These are phyloP conservation scores for Aeoliscus strigatus DNA, from an alignment of 2,797 vertebrate species.

Conservation along the genomic window DNA sequence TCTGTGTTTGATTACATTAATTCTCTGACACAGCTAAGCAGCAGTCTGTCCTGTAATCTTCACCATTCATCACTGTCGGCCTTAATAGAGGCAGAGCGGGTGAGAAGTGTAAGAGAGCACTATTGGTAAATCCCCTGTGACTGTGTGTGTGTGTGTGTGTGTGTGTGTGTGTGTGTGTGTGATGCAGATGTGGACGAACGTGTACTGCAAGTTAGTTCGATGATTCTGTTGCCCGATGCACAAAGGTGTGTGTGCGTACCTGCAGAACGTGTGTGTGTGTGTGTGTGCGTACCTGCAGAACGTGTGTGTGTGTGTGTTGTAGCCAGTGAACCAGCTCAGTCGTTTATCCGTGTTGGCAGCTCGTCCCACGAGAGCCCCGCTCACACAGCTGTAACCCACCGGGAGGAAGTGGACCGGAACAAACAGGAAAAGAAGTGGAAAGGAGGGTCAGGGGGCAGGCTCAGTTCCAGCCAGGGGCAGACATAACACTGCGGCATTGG, in stretches of 20 bases:
- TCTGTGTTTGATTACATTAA: conserved; percentile 51
- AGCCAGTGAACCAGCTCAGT: conserved; percentile 44
- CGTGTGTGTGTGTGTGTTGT: too few relatives aligned
- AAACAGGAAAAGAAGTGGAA: conserved; percentile 2
- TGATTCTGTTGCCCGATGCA: too few relatives aligned
- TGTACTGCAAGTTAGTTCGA: too few relatives aligned
- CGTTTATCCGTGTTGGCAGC: conserved; percentile 57
- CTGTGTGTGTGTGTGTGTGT: conserved; percentile 7
- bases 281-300: not conserved
- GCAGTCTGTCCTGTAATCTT: conserved; percentile 53
- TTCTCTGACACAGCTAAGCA: conserved; percentile 49
- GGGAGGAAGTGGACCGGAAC: conserved; percentile 18
- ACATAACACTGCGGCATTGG: too few relatives aligned
- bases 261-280: too few relatives aligned
- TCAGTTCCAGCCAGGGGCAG: too few relatives aligned
- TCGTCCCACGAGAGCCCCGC: conserved; percentile 40
- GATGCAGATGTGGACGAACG: too few relatives aligned
- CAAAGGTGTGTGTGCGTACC: not conserved
- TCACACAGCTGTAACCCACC: conserved; percentile 37
- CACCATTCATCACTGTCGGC: conserved; percentile 58
- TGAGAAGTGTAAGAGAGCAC: conserved; percentile 10
- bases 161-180: too few relatives aligned
- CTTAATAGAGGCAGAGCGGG: conserved; percentile 44
- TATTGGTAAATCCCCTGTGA: conserved; percentile 37
- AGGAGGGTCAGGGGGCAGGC: conserved; percentile 3